phyloP scores from a whole-genome alignment of 2,888 invertebrate genomes.

The Thyatira batis region DNA sequence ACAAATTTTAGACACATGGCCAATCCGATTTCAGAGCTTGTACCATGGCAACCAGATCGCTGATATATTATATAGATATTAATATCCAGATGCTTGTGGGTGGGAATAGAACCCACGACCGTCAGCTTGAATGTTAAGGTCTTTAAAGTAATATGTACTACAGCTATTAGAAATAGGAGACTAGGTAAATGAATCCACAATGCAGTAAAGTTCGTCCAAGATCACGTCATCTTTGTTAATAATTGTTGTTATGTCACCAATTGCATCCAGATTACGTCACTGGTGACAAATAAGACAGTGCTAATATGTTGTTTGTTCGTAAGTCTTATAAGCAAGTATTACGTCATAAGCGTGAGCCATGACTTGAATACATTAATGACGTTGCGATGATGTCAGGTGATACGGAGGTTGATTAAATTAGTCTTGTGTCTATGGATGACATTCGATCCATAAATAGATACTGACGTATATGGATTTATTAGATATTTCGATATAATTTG shows the following conservation, averaged over 20 bases:
- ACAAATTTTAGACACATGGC: too few relatives aligned
- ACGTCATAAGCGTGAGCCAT: conserved; percentile 11
- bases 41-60: too few relatives aligned
- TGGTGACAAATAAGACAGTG: conserved; percentile 23
- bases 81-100: too few relatives aligned
- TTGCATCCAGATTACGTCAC: conserved; percentile 28
- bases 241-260: conserved; percentile 18
- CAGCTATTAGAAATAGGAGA: too few relatives aligned
- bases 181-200: too few relatives aligned
- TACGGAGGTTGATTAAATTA: conserved; percentile 17
- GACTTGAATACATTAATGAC: conserved; percentile 43
- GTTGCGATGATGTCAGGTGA: conserved; percentile 40
- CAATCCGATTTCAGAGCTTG: too few relatives aligned
- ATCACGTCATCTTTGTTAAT: conserved; percentile 21
- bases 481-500: too few relatives aligned
- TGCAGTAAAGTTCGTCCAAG: too few relatives aligned
- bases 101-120: too few relatives aligned
- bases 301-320: not conserved
- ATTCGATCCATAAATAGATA: not conserved
- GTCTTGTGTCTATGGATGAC: not conserved
- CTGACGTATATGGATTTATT: not conserved
- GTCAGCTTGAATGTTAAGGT: too few relatives aligned
- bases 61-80: too few relatives aligned
- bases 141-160: too few relatives aligned
- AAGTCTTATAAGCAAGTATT: not conserved